Base-by-base conservation (phyloP, 2,888 invertebrate genomes). In the Drepana falcataria region DNA sequence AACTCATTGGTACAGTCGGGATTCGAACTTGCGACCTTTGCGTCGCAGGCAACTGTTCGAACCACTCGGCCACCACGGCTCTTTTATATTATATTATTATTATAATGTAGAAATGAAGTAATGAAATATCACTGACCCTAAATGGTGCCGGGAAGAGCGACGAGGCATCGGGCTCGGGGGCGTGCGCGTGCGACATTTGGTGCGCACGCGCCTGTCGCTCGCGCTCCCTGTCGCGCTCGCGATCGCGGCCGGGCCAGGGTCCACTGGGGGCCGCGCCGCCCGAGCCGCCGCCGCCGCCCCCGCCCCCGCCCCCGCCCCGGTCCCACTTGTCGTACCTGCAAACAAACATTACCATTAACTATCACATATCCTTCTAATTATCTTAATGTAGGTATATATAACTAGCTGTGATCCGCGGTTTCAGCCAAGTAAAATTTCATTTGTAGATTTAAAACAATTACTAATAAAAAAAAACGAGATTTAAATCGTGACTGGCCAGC, bases 141-240 rank as follows among this genome's bases (percentile, higher is more conserved):
- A 93, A 92, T 65, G 93, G 94, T 78, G 93, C 94, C 80, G 92
- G 93, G 86, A 94, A 94, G 67, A 94, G 92, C 69, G 93, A 92
- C 67, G 91, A 91, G 77, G 87, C 87, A 76, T 92, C 92, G 66
- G 91, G 85, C 77, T 91, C 93, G 85, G 91, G 91, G 87, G 92
- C 93, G 85, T 91, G 92, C 86, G 92, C 93, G 84, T 87, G 82
- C 77, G 94, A 93, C 92, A 94, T 93, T 92, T 95, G 94, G 90
- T 94, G 94, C 81, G 94, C 94, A 84, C 95, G 93, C 87, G 94
- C 94, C 89, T 94, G 94, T 75, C 95, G 93, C 89, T 95, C 95
- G 92, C 94, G 93, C 92, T 95, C 95, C 71, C 95, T 94, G 85
- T 94, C 93, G 82, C 94, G 94, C 89, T 94, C 94, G 88, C 95